Base-by-base conservation (phyloP, 2,797 vertebrate species). In the Pangasius sanitwongsei region DNA sequence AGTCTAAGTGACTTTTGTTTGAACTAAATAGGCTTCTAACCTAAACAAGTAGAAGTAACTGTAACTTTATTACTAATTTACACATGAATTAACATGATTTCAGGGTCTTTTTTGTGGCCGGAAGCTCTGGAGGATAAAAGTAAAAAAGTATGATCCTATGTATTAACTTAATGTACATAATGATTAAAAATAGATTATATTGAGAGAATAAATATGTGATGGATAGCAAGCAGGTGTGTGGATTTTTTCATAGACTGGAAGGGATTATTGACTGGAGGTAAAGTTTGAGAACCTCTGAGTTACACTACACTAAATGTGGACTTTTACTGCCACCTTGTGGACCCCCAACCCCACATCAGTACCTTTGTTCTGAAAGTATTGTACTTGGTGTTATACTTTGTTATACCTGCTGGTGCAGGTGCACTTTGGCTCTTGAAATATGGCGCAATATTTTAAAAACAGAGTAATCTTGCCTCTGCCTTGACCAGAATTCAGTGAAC, bases 301-400 rank as follows among this genome's bases (percentile, higher is more conserved):
- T 59, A 15, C 15, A 28, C 15, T 25, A 28, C 12, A 41, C 3
- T 41, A 65, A 84, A 55, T 23, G 44, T 87, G n/a, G 41, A 25
- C 48, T 28, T 82, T 55, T 91, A 87, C 92, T 85, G 72, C 72
- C 92, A 86, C 67, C 88, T 87, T 15, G 87, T 89, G 92, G 88
- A 83, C 82, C 2, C 12, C 4, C 7, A 63, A 83, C 6, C 3
- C 2, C 20, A 61, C 4, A 65, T 44, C 4, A 83, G 4, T 3
- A 61, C 20, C 44, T 63, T 63, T 63, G 34, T 44, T 83, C 59
- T 63, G 20, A 12, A 41, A 41, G 2, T 25, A 13, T 5, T 41
- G 41, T 41, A 41, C 41, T 44, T 44, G 44, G 44, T 44, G 44
- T 44, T 44, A 8, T 8, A 7, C 44, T 44, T 23, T 41, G 34